A percentile compares a stretch with the other conserved stretches of the same genome.
Conservation (phyloP, 2,797 vertebrate genomes). For the Enteromius unitaeniatus region DNA sequence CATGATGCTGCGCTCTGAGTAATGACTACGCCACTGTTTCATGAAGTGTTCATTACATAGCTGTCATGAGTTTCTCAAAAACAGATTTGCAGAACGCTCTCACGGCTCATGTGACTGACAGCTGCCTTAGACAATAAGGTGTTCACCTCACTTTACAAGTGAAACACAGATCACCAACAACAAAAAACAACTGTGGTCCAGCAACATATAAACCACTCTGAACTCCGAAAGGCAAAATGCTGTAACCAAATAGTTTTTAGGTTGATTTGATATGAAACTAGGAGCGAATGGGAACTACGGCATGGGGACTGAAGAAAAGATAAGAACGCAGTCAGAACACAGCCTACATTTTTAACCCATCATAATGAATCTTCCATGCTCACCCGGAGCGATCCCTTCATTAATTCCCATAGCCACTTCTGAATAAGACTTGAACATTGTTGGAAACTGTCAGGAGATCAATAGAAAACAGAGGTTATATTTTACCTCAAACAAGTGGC, state of each 20-base stretch:
- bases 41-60: slow-evolving; percentile 39
- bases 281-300: neutral
- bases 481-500: slow-evolving; percentile 23
- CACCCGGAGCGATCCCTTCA: neutral
- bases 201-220: neutral
- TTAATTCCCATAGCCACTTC: slow-evolving; percentile 9
- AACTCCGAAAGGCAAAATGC: neutral
- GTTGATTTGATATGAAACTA: neutral
- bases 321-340: neutral
- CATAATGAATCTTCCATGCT: neutral
- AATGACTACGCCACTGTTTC: slow-evolving; percentile 29
- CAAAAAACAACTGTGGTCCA: neutral
- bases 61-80: slow-evolving; percentile 28
- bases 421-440: slow-evolving; percentile 6
- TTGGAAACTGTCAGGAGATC: slow-evolving; percentile 31
- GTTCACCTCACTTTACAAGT: slow-evolving; percentile 9
- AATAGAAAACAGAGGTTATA: slow-evolving; percentile 14
- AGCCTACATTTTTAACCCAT: neutral
- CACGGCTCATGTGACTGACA: slow-evolving; percentile 12
- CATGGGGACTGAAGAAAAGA: neutral
- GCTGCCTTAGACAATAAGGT: slow-evolving; percentile 21
- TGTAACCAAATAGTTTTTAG: neutral
- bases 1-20: slow-evolving; percentile 19
- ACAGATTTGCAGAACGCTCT: neutral
- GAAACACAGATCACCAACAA: neutral